Evolutionary conservation across 2,797 vertebrate species (phyloP), one percentile per base, ranked within the genome.

Genomic region (Hozukius guyotensis): DNA sequence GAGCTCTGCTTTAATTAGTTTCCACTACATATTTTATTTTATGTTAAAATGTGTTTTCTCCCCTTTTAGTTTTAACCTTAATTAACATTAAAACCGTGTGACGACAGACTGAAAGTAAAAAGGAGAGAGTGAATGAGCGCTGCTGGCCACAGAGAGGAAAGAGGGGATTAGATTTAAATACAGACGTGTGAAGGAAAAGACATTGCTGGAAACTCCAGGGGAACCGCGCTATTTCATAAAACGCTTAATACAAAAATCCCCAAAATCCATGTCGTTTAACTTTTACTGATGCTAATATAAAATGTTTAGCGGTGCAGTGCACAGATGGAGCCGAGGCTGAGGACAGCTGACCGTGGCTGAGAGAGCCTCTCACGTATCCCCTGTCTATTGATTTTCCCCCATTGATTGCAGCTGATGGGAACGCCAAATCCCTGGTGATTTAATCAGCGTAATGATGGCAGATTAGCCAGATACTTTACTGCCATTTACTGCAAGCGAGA

Each of bases 381-480:
- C 88, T 88, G 88, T 88, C 93, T 93, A 96, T 96, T 95, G 95
- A 96, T 96, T 93, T 92, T 32, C 83, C 85, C 86, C 72, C 93
- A 96, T 95, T 95, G 96, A 96, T 96, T 92, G 92, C 92, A 94
- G 93, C 89, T 95, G 95, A 96, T 93, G 93, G 93, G 89, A 93
- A 94, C 76, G 78, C 84, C 91, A 92, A 90, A 95, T 96, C 93
- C 93, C 95, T 64, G 68, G 93, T 94, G 96, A 96, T 95, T 95
- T 96, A 96, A 97, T 96, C 95, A 96, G 92, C 60, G 86, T 94
- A 96, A 95, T 96, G 94, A 95, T 53, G 92, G 93, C 91, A 95
- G 94, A 96, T 96, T 96, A 95, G 93, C 94, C 93, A 88, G 89
- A 94, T 94, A 93, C 94, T 94, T 96, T 94, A 94, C 93, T 92